Evolutionary conservation across 1,140 invertebrate genomes (phyloP), one percentile per base, ranked within the genome.

Genomic region (Metaphire vulgaris): DNA sequence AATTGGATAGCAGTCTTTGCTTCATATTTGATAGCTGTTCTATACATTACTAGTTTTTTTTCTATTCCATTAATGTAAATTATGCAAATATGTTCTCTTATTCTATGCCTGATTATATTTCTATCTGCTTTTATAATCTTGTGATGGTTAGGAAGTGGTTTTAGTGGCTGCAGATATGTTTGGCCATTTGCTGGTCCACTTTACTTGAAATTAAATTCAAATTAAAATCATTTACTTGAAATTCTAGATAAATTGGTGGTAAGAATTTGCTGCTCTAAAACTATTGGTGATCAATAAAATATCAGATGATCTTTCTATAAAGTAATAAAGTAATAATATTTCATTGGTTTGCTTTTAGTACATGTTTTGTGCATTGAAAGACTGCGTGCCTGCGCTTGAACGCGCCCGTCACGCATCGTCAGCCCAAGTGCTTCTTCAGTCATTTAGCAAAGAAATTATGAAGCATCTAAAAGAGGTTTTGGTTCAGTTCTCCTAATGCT

Each of bases 281-380:
- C n/a, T n/a, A n/a, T n/a, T n/a, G n/a, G n/a, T n/a, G n/a, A n/a
- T n/a, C n/a, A n/a, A n/a, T n/a, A n/a, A n/a, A n/a, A n/a, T n/a
- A n/a, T n/a, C n/a, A n/a, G n/a, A n/a, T n/a, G n/a, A n/a, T n/a
- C n/a, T n/a, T n/a, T n/a, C n/a, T n/a, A n/a, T n/a, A n/a, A n/a
- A n/a, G n/a, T n/a, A n/a, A n/a, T n/a, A n/a, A n/a, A n/a, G n/a
- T n/a, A n/a, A n/a, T n/a, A n/a, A n/a, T n/a, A n/a, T n/a, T n/a
- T n/a, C n/a, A n/a, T n/a, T n/a, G n/a, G n/a, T 28, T 74, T 75
- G 69, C 68, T 87, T 90, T 66, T 88, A 91, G 88, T 89, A 90
- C 80, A 89, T 92, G 83, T 85, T 91, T 78, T 87, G 87, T 82
- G 90, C 90, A 26, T 80, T 92, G 14, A 86, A 88, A 82, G 91